Evolutionary conservation across 2,797 vertebrate genomes (phyloP), one percentile per base, ranked within the genome.

Genomic region (Chlorospingus semifuscus): DNA sequence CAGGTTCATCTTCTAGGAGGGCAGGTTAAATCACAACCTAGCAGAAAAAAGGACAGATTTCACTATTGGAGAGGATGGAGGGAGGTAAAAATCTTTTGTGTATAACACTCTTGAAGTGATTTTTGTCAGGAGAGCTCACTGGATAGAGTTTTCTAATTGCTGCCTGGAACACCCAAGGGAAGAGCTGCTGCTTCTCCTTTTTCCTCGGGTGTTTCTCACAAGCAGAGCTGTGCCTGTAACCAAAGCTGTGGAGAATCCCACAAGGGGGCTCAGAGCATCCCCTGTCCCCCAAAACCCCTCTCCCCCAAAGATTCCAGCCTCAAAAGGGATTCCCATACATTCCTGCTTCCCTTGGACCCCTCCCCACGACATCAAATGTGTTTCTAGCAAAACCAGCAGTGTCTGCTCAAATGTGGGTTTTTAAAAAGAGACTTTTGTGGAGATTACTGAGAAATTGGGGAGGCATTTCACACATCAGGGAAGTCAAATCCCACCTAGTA

Each of bases 1-100:
- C 64, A 95, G 80, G 90, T 96, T 96, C 86, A 85, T 97, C 56
- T 69, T 95, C 90, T 94, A 44, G 32, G 71, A 93, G 89, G 52
- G 81, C 69, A 95, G 83, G 89, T 95, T 96, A 94, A 94, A 95
- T 46, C 66, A 92, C 65, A 88, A 50, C 80, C 6, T 8, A 70
- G 60, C 13, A 29, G 87, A 59, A 88, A 92, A 94, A 91, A 81
- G 16, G 65, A 52, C 9, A 44, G 19, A 46, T 79, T 95, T 64
- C 47, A 24, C 37, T 50, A 0, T 42, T 49, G 56, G 30, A 79
- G 66, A 52, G 44, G 30, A 36, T 5, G 15, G n/a, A 77, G 76
- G 0, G 3, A 49, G 16, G 11, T 22, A 26, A 0, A 29, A 1
- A 1, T 12, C 27, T 8, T 14, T 53, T 37, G 8, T 8, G 7